Percentiles rank a stretch among this genome's conserved stretches.
Evolutionary conservation across 2,888 invertebrate species (phyloP).

Genomic region (Podabrus alpinus): DNA sequence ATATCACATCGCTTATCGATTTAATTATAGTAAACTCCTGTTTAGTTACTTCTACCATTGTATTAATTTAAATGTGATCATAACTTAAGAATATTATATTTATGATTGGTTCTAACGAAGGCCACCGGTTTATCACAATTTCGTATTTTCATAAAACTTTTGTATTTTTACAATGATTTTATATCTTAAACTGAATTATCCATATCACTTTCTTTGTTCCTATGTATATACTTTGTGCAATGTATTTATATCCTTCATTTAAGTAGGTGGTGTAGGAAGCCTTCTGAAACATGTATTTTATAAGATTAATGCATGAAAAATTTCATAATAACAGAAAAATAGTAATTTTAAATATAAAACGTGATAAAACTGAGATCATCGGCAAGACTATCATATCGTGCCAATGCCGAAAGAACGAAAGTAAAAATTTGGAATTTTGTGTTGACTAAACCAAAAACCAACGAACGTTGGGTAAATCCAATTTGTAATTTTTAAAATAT

Average conservation of each 20-base stretch:
- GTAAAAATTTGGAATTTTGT: too few species aligned
- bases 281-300: neutral
- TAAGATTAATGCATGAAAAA: neutral
- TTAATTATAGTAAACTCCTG: constrained; percentile 58
- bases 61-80: neutral
- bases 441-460: too few species aligned
- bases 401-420: too few species aligned
- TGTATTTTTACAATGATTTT: neutral
- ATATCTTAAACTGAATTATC: neutral
- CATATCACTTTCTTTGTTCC: neutral
- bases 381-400: too few species aligned
- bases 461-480: too few species aligned
- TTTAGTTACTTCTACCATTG: constrained; percentile 33
- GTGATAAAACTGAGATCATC: too few species aligned
- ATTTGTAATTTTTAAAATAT: too few species aligned
- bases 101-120: neutral
- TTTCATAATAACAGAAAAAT: neutral
- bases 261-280: neutral
- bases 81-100: neutral
- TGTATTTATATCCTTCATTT: neutral
- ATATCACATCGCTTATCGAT: constrained; percentile 60
- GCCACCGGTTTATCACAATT: neutral
- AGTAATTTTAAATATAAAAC: too few species aligned
- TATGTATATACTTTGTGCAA: neutral
- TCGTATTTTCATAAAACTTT: neutral